Conservation (phyloP, 2,113 vertebrate species). For the Microtus pennsylvanicus region DNA sequence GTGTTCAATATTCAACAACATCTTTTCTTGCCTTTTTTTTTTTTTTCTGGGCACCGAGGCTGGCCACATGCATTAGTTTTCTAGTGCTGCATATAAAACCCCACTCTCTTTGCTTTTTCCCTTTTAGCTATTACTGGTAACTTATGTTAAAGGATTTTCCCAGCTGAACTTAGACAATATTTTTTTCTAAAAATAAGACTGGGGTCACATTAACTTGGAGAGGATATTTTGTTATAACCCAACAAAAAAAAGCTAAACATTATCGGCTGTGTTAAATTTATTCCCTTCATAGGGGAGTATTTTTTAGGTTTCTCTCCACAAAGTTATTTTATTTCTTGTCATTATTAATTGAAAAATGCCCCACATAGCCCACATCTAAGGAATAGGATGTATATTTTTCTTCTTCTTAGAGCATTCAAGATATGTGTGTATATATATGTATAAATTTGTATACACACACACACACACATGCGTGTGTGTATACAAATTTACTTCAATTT, state of each 20-base stretch:
- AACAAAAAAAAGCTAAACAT: not conserved
- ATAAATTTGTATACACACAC: too few species aligned
- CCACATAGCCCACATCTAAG: not conserved
- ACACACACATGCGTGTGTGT: too few species aligned
- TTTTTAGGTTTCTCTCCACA: not conserved
- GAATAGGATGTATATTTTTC: not conserved
- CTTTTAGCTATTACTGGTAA: not conserved
- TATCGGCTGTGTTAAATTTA: not conserved
- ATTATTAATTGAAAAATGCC: not conserved
- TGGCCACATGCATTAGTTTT: not conserved
- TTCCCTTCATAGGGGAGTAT: not conserved
- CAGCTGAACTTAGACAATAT: not conserved
- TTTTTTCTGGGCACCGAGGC: not conserved
- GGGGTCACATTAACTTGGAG: not conserved
- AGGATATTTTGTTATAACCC: not conserved
- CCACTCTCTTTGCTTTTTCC: not conserved
- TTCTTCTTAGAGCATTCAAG: not conserved
- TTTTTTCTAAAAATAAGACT: not conserved
- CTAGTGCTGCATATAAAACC: not conserved
- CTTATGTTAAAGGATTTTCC: not conserved
- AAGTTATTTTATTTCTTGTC: not conserved
- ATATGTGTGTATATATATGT: not conserved
- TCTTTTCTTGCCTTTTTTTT: not conserved
- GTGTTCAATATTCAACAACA: not conserved
- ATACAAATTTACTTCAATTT: not conserved